phyloP scores from a whole-genome alignment of 2,888 invertebrate genomes.

The Lithophane socia region DNA sequence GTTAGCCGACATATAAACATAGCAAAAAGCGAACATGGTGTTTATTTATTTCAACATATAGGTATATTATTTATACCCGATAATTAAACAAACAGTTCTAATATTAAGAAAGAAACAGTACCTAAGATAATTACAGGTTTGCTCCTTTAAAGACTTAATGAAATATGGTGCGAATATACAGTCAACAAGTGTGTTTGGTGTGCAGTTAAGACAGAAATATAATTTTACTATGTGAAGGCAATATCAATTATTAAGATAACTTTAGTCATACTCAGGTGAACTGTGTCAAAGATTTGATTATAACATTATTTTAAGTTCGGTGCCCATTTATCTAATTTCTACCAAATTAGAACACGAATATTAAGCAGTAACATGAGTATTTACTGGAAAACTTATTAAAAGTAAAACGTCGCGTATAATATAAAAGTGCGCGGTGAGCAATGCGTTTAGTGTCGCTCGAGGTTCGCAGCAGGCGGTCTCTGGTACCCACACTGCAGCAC shows the following conservation, averaged over 20 bases:
- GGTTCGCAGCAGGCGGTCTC: conserved; percentile 62
- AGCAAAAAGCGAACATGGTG: conserved; percentile 5
- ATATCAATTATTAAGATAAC: background rate
- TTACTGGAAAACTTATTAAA: conserved; percentile 25
- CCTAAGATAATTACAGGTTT: background rate
- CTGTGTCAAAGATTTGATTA: background rate
- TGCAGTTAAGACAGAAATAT: too few relatives aligned
- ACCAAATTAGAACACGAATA: background rate
- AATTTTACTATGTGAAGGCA: background rate
- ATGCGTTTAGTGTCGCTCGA: conserved; percentile 52
- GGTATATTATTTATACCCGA: conserved; percentile 8
- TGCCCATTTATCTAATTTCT: background rate
- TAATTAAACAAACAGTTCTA: background rate
- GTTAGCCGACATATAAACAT: conserved; percentile 10
- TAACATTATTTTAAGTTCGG: background rate
- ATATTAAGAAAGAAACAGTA: background rate
- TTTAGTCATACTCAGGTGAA: background rate
- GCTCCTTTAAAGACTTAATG: background rate
- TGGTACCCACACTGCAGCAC: conserved; percentile 12
- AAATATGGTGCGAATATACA: background rate
- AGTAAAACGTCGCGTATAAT: conserved; percentile 17
- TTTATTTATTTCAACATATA: conserved; percentile 14
- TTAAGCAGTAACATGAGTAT: conserved; percentile 1
- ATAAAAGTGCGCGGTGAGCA: conserved; percentile 39
- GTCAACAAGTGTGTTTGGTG: conserved; percentile 1